Base-by-base conservation (phyloP, 2,888 invertebrate genomes). In the Hyalella azteca region DNA sequence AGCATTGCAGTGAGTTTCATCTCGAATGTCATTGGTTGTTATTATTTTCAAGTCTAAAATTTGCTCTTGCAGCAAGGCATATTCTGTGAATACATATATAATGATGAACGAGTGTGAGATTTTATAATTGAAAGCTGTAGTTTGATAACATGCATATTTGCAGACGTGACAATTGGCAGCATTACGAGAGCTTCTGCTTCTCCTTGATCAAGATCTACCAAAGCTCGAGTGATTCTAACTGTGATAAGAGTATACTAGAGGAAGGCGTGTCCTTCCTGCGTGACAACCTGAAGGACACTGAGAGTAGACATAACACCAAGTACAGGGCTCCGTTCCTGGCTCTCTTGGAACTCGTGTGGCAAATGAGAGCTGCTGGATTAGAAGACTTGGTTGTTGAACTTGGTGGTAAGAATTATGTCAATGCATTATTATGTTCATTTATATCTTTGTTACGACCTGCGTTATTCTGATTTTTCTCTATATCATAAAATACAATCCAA, bases 1-100 rank as follows among this genome's bases (percentile, higher is more conserved):
- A 19, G 89, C 90, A 85, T 92, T 93, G 82, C 93, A 93, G 93
- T 93, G 88, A 90, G 89, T 88, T 78, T 45, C 39, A 50, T n/a
- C n/a, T n/a, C n/a, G n/a, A n/a, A n/a, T n/a, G n/a, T n/a, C n/a
- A n/a, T n/a, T n/a, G n/a, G 15, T 40, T 19, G 29, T n/a, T n/a
- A n/a, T n/a, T n/a, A n/a, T n/a, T n/a, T n/a, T n/a, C n/a, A n/a
- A n/a, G n/a, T n/a, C n/a, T n/a, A n/a, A n/a, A n/a, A n/a, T n/a
- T n/a, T n/a, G n/a, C n/a, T n/a, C n/a, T n/a, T n/a, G n/a, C n/a
- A n/a, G n/a, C n/a, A n/a, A n/a, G n/a, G n/a, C n/a, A n/a, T n/a
- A n/a, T n/a, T n/a, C n/a, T n/a, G n/a, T n/a, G n/a, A n/a, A n/a
- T n/a, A n/a, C n/a, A n/a, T n/a, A n/a, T n/a, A n/a, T n/a, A n/a